These are phyloP conservation scores for Oreortyx pictus DNA, from an alignment of 2,797 vertebrate species.

Conservation along the genomic window DNA sequence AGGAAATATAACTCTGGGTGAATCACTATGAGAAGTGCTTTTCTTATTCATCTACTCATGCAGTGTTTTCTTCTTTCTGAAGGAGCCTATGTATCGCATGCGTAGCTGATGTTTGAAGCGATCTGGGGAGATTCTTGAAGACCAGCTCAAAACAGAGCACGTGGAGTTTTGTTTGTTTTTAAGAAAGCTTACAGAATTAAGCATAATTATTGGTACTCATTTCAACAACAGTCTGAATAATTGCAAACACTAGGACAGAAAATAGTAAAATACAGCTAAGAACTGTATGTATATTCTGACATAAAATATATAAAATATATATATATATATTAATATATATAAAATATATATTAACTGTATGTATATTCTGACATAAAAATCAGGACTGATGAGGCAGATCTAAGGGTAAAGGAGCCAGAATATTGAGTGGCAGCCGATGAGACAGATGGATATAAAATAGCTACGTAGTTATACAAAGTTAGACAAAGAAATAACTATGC, in stretches of 20 bases:
- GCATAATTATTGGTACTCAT: not conserved
- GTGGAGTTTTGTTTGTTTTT: not conserved
- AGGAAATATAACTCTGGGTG: not conserved
- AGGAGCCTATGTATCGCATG: not conserved
- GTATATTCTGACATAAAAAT: not conserved
- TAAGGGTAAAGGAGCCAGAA: not conserved
- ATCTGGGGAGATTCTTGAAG: not conserved
- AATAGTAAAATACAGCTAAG: not conserved
- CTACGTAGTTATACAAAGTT: not conserved
- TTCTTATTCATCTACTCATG: not conserved
- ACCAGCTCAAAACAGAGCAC: not conserved
- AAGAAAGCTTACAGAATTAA: not conserved
- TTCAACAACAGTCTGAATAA: not conserved
- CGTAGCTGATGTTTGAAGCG: not conserved
- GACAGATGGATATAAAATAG: not conserved
- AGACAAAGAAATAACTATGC: not conserved
- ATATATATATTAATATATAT: too few species aligned
- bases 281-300: too few species aligned
- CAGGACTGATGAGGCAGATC: not conserved
- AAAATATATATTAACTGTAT: not conserved
- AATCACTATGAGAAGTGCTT: not conserved
- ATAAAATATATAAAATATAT: too few species aligned
- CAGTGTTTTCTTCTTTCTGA: not conserved
- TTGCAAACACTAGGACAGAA: not conserved
- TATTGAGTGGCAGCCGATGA: not conserved